A percentile compares a stretch with the other conserved stretches of the same genome.
Evolutionary conservation across 1,140 invertebrate species (phyloP).

Genomic region (Batillaria attramentaria): DNA sequence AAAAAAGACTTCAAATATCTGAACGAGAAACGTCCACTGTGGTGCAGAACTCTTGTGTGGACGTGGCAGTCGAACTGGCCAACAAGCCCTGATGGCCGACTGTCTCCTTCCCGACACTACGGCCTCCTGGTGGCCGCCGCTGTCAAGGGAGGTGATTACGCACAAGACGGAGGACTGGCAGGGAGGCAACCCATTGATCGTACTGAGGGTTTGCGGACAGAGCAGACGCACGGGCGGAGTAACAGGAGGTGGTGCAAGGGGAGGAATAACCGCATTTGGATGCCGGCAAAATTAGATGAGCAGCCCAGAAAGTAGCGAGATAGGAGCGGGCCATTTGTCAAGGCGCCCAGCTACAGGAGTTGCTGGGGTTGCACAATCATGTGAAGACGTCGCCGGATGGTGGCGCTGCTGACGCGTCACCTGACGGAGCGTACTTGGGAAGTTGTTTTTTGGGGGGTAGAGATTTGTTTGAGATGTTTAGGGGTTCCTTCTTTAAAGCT

Average conservation of each 20-base stretch:
- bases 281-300: slow-evolving; percentile 9
- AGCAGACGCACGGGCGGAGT: not conserved
- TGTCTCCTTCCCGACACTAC: not conserved
- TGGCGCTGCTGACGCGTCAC: too few species aligned
- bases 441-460: too few species aligned
- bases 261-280: not conserved
- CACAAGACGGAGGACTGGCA: slow-evolving; percentile 6
- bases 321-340: slow-evolving; percentile 9
- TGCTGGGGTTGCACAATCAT: slow-evolving; percentile 17
- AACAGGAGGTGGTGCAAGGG: not conserved
- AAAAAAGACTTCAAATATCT: too few species aligned
- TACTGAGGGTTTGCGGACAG: not conserved
- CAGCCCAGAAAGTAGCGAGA: not conserved
- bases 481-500: too few species aligned
- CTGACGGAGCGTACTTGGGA: too few species aligned
- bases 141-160: slow-evolving; percentile 13
- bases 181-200: slow-evolving; percentile 6
- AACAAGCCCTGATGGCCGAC: too few species aligned
- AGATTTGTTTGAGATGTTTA: too few species aligned
- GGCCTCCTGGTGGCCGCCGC: slow-evolving; percentile 1
- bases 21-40: too few species aligned
- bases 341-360: not conserved
- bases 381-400: too few species aligned
- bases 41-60: too few species aligned
- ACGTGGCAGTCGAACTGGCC: too few species aligned